Percentiles rank a stretch among this genome's conserved stretches.
Conservation (phyloP, 2,797 vertebrate genomes). For the Danio choprae region DNA sequence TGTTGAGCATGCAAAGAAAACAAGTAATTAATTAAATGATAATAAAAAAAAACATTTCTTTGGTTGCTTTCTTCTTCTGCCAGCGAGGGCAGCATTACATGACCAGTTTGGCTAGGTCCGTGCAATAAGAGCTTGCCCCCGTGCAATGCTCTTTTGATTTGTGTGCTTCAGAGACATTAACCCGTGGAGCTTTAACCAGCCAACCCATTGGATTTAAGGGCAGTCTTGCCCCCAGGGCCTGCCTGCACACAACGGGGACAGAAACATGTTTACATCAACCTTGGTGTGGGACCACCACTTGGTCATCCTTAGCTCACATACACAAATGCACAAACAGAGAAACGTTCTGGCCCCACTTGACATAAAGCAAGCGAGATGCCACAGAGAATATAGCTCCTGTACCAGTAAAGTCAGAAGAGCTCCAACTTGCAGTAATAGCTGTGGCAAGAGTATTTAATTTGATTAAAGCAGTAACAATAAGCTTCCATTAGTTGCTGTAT, state of each 20-base stretch:
- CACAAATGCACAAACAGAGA: slow-evolving; percentile 52
- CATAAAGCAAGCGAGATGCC: slow-evolving; percentile 60
- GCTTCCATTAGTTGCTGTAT: not conserved
- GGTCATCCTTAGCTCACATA: slow-evolving; percentile 54
- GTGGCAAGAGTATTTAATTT: not conserved
- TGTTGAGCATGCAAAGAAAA: not conserved
- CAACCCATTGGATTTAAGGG: slow-evolving; percentile 68
- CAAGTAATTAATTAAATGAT: not conserved
- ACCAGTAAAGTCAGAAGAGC: not conserved
- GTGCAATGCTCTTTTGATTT: slow-evolving; percentile 53
- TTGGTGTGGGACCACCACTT: slow-evolving; percentile 57
- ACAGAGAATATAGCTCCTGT: slow-evolving; percentile 45
- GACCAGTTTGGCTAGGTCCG: slow-evolving; percentile 16
- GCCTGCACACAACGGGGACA: slow-evolving; percentile 65
- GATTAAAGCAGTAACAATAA: not conserved
- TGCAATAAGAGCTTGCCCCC: slow-evolving; percentile 25
- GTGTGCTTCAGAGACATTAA: slow-evolving; percentile 61
- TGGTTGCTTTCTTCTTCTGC: slow-evolving; percentile 29
- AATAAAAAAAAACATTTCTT: not conserved
- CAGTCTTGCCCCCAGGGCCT: slow-evolving; percentile 70
- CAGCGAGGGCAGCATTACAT: not conserved
- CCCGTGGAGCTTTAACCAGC: slow-evolving; percentile 65
- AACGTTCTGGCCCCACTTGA: slow-evolving; percentile 73
- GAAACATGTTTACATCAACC: slow-evolving; percentile 66
- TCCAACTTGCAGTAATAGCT: not conserved